These are phyloP conservation scores for Drosophila incognita DNA, from an alignment of 2,888 invertebrate genomes.

Conservation along the genomic window DNA sequence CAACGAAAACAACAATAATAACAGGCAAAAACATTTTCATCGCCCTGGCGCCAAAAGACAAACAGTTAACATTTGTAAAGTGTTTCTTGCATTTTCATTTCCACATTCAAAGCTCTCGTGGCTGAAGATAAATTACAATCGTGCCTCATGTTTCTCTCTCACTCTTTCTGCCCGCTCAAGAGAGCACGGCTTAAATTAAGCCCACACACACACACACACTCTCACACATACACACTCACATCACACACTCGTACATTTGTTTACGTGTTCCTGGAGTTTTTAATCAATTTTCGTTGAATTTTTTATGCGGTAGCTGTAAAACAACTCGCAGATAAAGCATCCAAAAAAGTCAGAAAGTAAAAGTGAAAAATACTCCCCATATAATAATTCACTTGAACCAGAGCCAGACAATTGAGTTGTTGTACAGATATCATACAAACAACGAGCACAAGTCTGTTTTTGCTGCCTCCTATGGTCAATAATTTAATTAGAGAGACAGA, in stretches of 20 bases:
- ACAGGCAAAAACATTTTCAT: conserved; percentile 59
- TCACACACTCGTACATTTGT: conserved; percentile 47
- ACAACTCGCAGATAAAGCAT: conserved; percentile 62
- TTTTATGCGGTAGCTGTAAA: conserved; percentile 72
- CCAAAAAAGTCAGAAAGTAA: conserved; percentile 52
- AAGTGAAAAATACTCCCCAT: conserved; percentile 43
- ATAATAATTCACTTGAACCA: conserved; percentile 33
- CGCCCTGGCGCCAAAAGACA: conserved; percentile 80
- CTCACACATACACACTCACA: conserved; percentile 20
- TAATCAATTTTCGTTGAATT: conserved; percentile 78
- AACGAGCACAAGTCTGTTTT: not conserved
- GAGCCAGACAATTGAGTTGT: conserved; percentile 51
- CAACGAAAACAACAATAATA: conserved; percentile 30
- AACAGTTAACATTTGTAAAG: conserved; percentile 81
- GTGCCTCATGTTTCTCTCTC: conserved; percentile 49
- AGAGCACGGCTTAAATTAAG: conserved; percentile 63
- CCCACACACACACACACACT: conserved; percentile 24
- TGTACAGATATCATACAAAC: conserved; percentile 8
- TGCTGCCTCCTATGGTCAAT: conserved; percentile 10
- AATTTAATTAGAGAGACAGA: conserved; percentile 18
- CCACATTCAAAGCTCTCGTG: conserved; percentile 47
- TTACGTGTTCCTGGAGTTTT: conserved; percentile 65
- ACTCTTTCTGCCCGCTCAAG: conserved; percentile 23
- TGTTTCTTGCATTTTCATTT: conserved; percentile 71
- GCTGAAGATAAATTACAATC: conserved; percentile 76